Percentiles rank a stretch among this genome's conserved stretches.
These are phyloP conservation scores for Drosophila kohkoa DNA, from an alignment of 1,140 invertebrate genomes.

Conservation along the genomic window DNA sequence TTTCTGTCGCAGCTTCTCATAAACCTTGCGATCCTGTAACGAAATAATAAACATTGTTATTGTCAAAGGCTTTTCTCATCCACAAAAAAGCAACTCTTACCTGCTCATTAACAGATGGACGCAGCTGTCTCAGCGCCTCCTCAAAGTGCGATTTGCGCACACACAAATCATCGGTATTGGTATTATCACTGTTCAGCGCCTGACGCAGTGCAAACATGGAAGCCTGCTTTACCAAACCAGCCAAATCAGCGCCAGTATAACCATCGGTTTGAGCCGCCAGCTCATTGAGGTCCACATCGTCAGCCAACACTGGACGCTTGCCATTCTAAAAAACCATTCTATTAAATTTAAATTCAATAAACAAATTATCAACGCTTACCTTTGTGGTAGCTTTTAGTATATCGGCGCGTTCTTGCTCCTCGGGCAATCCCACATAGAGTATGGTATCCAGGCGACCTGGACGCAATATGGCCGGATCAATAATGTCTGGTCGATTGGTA, in stretches of 20 bases:
- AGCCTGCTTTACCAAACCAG: slow-evolving; percentile 93
- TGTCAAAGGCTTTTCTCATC: too few relatives aligned
- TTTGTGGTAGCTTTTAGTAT: slow-evolving; percentile 97
- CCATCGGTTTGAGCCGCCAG: slow-evolving; percentile 90
- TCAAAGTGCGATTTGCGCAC: slow-evolving; percentile 73
- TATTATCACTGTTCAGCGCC: slow-evolving; percentile 85
- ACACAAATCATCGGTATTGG: slow-evolving; percentile 57
- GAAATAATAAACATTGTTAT: neutral
- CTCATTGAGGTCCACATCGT: slow-evolving; percentile 91
- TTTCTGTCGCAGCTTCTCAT: slow-evolving; percentile 79
- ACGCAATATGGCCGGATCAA: slow-evolving; percentile 97
- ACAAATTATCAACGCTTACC: slow-evolving; percentile 85
- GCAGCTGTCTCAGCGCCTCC: slow-evolving; percentile 67
- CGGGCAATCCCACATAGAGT: slow-evolving; percentile 97
- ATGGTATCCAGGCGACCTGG: slow-evolving; percentile 98
- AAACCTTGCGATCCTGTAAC: slow-evolving; percentile 79
- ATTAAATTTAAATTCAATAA: neutral
- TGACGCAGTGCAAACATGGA: slow-evolving; percentile 91
- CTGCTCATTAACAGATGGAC: slow-evolving; percentile 77
- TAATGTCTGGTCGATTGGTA: slow-evolving; percentile 98
- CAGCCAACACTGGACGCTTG: slow-evolving; percentile 89
- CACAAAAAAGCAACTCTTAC: slow-evolving; percentile 30
- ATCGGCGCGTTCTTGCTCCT: slow-evolving; percentile 91
- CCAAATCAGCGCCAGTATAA: slow-evolving; percentile 97
- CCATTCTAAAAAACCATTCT: slow-evolving; percentile 87